A percentile compares a stretch with the other conserved stretches of the same genome.
phyloP scores from a whole-genome alignment of 2,888 invertebrate species.

The Parnassius orleans region DNA sequence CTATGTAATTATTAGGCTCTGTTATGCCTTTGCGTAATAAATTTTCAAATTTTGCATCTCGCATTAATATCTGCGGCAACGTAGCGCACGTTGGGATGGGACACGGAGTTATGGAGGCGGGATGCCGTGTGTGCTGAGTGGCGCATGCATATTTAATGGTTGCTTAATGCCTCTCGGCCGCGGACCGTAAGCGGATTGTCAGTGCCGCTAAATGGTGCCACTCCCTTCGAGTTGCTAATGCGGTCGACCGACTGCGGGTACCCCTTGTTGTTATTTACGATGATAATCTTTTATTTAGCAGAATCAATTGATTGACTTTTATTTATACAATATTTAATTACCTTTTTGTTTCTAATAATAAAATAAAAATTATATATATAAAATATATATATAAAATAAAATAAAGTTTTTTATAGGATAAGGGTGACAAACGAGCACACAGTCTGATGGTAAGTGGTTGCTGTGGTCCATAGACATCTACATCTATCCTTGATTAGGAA shows the following conservation, averaged over 20 bases:
- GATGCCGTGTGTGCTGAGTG: slow-evolving; percentile 35
- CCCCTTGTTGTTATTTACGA: background rate
- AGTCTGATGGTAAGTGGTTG: no score
- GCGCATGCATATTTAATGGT: slow-evolving; percentile 65
- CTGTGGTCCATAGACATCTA: no score
- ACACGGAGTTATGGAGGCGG: slow-evolving; percentile 11
- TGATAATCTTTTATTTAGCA: background rate
- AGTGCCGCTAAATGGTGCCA: slow-evolving; percentile 58
- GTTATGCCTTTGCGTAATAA: slow-evolving; percentile 6
- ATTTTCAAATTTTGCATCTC: slow-evolving; percentile 11
- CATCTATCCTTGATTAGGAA: no score
- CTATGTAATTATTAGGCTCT: background rate
- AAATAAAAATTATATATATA: no score
- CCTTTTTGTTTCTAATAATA: no score
- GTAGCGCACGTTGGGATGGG: background rate
- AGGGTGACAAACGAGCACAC: no score
- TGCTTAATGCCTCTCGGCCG: slow-evolving; percentile 48
- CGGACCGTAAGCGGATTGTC: slow-evolving; percentile 59
- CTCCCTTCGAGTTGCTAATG: slow-evolving; percentile 37
- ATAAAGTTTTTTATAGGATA: no score
- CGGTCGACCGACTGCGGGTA: background rate
- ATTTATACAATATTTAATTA: no score
- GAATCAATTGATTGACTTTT: no score
- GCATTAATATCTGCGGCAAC: slow-evolving; percentile 4
- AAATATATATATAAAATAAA: no score